phyloP scores from a whole-genome alignment of 64 coral and sea anemone species.

The Pocillopora damicornis region DNA sequence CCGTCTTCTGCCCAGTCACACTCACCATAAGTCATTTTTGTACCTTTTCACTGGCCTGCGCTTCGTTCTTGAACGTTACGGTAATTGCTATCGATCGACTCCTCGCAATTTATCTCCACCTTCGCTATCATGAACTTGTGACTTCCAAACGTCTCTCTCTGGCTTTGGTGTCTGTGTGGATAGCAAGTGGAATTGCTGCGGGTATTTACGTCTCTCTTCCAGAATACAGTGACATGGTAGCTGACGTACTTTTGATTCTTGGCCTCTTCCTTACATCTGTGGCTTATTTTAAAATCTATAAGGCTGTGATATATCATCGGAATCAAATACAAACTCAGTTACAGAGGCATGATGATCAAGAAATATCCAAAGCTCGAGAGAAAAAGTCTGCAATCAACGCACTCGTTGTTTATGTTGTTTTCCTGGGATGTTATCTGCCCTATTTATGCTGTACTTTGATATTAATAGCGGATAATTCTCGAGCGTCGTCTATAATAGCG shows the following conservation, averaged over 20 bases:
- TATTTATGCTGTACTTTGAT: background rate
- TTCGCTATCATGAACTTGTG: slow-evolving; percentile 42
- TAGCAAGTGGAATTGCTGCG: background rate
- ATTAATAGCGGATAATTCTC: background rate
- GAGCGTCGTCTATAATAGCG: background rate
- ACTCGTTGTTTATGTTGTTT: no score
- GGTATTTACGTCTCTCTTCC: background rate
- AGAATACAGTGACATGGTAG: background rate
- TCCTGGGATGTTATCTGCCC: background rate
- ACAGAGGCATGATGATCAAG: background rate
- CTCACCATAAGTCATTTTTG: background rate
- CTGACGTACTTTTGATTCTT: background rate
- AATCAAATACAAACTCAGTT: slow-evolving; percentile 4
- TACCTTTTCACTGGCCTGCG: background rate
- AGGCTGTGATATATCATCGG: slow-evolving; percentile 3
- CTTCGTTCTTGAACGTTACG: slow-evolving; percentile 24
- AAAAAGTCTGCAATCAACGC: background rate
- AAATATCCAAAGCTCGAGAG: background rate
- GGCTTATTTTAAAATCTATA: background rate
- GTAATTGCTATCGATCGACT: slow-evolving; percentile 32
- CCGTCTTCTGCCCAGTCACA: background rate
- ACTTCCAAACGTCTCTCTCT: slow-evolving; percentile 9
- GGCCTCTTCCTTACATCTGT: background rate
- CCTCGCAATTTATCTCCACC: slow-evolving; percentile 28
- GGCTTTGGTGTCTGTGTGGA: slow-evolving; percentile 7